Evolutionary conservation across 2,888 invertebrate species (phyloP), one percentile per base, ranked within the genome.

Genomic region (Ganaspis brasiliensis): DNA sequence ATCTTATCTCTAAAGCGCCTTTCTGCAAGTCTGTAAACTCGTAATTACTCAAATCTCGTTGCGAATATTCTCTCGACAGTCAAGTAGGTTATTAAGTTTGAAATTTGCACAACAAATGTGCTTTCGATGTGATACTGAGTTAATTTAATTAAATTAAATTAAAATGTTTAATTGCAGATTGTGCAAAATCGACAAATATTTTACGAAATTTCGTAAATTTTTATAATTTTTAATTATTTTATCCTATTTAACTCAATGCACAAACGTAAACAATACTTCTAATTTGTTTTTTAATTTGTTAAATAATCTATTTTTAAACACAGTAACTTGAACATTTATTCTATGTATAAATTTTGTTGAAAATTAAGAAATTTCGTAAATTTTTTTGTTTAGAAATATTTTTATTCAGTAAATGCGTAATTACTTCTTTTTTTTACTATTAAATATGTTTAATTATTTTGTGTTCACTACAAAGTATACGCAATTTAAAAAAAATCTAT

Each of bases 1-100:
- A 76, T 76, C 76, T 73, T 80, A 77, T 75, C 59, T 67, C 75
- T 26, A 78, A 79, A 80, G 75, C 63, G 63, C 63, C 63, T 63
- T 63, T 37, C 40, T 63, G n/a, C 10, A 63, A 63, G 21, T 61
- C 63, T 63, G 40, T 63, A 40, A 63, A 63, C 63, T 40, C 37
- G 14, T 24, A 45, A 45, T 21, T 45, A 40, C 63, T 63, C 24
- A 63, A 63, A 63, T 40, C 40, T 40, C n/a, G 21, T 63, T 40
- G 40, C 63, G 40, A 63, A 21, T 63, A 63, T 63, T 63, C 40
- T 63, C 40, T 63, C 40, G 37, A 21, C 63, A 63, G 40, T 63
- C 40, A 63, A 40, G 63, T 63, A 63, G 40, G 12, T 63, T 63
- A 8, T 40, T 40, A 21, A 63, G 2, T 45, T 63, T 8, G 12